A percentile compares a stretch with the other conserved stretches of the same genome.
Evolutionary conservation across 2,888 invertebrate species (phyloP).

Genomic region (Latheticus oryzae): DNA sequence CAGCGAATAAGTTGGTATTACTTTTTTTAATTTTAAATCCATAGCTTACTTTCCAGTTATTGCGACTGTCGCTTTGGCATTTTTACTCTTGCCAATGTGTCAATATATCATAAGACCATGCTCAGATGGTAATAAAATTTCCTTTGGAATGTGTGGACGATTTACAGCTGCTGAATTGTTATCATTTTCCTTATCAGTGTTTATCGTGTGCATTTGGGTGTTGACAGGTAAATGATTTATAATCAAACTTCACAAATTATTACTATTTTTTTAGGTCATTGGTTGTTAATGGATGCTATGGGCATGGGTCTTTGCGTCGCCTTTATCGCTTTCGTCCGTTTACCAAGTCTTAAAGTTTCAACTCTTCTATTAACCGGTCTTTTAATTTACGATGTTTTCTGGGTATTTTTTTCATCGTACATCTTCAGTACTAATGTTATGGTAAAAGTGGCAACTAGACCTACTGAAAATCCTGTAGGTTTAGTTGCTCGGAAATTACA

Average conservation of each 20-base stretch:
- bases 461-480: slow-evolving; percentile 93
- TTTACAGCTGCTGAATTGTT: slow-evolving; percentile 95
- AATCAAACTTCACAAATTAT: no score
- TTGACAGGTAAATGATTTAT: slow-evolving; percentile 79
- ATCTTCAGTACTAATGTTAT: slow-evolving; percentile 99
- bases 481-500: slow-evolving; percentile 93
- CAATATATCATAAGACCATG: slow-evolving; percentile 92
- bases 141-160: slow-evolving; percentile 91
- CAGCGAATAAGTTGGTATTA: no score
- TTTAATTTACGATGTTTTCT: slow-evolving; percentile 96
- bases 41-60: slow-evolving; percentile 88
- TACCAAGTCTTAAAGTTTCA: slow-evolving; percentile 96
- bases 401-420: slow-evolving; percentile 99
- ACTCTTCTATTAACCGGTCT: slow-evolving; percentile 93
- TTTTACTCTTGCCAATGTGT: slow-evolving; percentile 96
- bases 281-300: slow-evolving; percentile 99
- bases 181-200: slow-evolving; percentile 91
- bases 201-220: slow-evolving; percentile 97
- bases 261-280: slow-evolving; percentile 74
- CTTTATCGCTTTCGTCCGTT: slow-evolving; percentile 95
- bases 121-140: slow-evolving; percentile 85
- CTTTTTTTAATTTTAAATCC: no score
- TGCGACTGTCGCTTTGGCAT: slow-evolving; percentile 96
- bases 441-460: slow-evolving; percentile 91
- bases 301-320: slow-evolving; percentile 98